Evolutionary conservation across 1,140 invertebrate species (phyloP), one percentile per base, ranked within the genome.

Genomic region (Trichonephila inaurata): DNA sequence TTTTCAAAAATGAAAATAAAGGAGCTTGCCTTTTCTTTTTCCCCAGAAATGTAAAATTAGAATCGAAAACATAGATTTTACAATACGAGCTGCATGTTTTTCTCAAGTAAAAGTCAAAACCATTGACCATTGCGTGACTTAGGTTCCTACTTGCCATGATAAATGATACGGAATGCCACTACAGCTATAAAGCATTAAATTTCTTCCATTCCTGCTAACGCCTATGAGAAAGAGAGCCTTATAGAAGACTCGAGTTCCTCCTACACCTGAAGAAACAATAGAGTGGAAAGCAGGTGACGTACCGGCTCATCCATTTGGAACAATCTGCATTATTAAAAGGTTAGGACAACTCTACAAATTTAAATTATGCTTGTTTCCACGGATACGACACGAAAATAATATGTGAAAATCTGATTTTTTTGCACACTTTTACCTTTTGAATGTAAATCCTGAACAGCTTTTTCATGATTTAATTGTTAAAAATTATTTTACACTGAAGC

Each of bases 341-440:
- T 58, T 10, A 58, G n/a, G 82, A 83, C 82, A 83, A 83, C 44
- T 60, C 40, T 24, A 58, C 44, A 83, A 83, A 83, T 83, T 83
- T 83, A 58, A 83, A 83, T 83, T 83, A 83, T 44, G 21, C 40
- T 24, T 12, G 82, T 83, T 83, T 83, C 82, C 82, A 60, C 19
- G 82, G 51, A n/a, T 83, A 83, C 82, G 82, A 83, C 82, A 83
- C 44, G 82, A 60, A 51, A 33, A 19, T 18, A 33, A 14, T 28
- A 18, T 19, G 16, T 40, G 14, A 77, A 28, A 18, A 18, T 3
- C 28, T 1, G 6, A 28, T 6, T 40, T 33, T 7, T 28, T n/a
- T 21, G 21, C 19, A n/a, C n/a, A 69, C 24, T 69, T 69, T 28
- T 69, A 24, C 12, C 14, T 69, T 66, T 12, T 14, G 66, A 12